Conservation (phyloP, 1,140 invertebrate genomes). For the Drosophila parabipectinata region DNA sequence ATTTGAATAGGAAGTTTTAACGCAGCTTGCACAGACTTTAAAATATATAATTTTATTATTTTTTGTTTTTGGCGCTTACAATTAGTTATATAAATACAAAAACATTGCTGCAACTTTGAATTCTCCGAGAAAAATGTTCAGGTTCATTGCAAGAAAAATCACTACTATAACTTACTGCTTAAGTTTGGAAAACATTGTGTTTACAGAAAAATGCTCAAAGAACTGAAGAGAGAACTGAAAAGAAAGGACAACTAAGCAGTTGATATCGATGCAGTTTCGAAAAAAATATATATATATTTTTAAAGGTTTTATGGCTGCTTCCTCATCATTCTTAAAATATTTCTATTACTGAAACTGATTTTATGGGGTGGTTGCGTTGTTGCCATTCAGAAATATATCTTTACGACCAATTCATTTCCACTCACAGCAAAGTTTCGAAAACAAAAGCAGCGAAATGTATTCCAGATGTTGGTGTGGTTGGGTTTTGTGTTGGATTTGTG, state of each 20-base stretch:
- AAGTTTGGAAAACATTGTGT: constrained; percentile 56
- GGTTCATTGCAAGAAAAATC: constrained; percentile 46
- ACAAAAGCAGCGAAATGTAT: constrained; percentile 56
- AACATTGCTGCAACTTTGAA: constrained; percentile 47
- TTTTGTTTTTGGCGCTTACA: constrained; percentile 52
- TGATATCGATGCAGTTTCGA: constrained; percentile 29
- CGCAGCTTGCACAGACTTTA: constrained; percentile 41
- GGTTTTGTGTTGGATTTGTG: constrained; percentile 18
- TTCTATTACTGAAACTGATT: constrained; percentile 33
- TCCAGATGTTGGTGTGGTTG: constrained; percentile 35
- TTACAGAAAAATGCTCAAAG: constrained; percentile 24
- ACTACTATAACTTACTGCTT: constrained; percentile 58
- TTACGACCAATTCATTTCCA: constrained; percentile 29
- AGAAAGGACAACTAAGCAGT: constrained; percentile 11
- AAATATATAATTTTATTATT: constrained; percentile 9
- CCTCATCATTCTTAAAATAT: constrained; percentile 30
- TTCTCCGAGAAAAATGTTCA: constrained; percentile 14
- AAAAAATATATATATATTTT: constrained; percentile 34
- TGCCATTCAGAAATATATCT: constrained; percentile 41
- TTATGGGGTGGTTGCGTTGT: constrained; percentile 15
- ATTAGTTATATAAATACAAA: constrained; percentile 75
- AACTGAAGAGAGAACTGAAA: constrained; percentile 6
- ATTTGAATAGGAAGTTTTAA: constrained; percentile 36
- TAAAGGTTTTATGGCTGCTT: constrained; percentile 43
- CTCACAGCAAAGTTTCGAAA: constrained; percentile 48